Evolutionary conservation across 2,797 vertebrate genomes (phyloP), one percentile per base, ranked within the genome.

Genomic region (Cynopterus sphinx): DNA sequence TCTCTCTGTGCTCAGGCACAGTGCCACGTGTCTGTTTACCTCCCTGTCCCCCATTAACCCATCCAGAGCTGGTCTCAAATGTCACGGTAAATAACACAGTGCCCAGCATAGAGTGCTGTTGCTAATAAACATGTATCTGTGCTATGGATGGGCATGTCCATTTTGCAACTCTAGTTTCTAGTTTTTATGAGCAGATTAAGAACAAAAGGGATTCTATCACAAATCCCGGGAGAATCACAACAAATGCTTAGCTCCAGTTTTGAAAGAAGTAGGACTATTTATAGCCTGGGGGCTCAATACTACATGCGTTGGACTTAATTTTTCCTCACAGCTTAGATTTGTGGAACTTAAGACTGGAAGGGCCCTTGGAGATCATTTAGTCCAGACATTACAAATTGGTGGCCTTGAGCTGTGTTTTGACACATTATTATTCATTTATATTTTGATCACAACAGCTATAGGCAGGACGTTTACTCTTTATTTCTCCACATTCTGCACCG

Each of bases 251-350:
- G 68, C 67, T 90, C 33, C 4, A 33, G 15, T 91, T 92, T 43
- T 71, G 84, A 97, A 88, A 86, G 73, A 92, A 88, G 53, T 17
- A 22, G 77, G 79, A n/a, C 43, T 87, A 46, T 91, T 93, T 92
- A 70, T 61, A 92, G 85, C 36, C 83, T 43, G 75, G 59, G 61
- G 36, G 43, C 61, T 96, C 91, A 91, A 77, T 33, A 81, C 46
- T 61, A 84, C 77, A 85, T 74, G 89, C 90, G 95, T 91, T 33
- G 57, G 75, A 75, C 84, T 91, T 95, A 55, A 94, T 86, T 84
- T 91, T 77, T 63, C 87, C 70, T 67, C 17, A 31, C 2, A 39
- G 71, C 49, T 92, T 87, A 53, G 82, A 78, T 84, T 73, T 74
- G 24, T 43, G 61, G 63, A 91, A 74, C 41, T 61, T 55, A 11